Evolutionary conservation across 1,140 invertebrate genomes (phyloP).

Genomic region (Lerema accius): DNA sequence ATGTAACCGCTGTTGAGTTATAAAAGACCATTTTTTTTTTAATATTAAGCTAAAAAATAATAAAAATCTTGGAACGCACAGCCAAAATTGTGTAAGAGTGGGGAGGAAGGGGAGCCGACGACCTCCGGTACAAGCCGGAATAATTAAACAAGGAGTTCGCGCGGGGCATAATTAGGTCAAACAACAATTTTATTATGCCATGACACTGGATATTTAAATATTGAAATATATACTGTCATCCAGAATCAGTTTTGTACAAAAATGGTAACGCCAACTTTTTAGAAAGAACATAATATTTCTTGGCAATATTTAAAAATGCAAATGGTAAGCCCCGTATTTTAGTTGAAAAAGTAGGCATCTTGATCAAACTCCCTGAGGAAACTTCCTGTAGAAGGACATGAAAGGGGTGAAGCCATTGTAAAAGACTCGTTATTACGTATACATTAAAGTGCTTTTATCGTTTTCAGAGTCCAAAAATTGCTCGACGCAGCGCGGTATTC

Average conservation of each 20-base stretch:
- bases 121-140: constrained; percentile 10
- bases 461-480: constrained; percentile 83
- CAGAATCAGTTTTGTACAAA: no score
- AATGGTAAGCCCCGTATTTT: constrained; percentile 1
- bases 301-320: no score
- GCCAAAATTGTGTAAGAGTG: constrained; percentile 2
- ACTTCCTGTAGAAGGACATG: no score
- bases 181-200: constrained; percentile 16
- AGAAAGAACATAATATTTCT: background rate
- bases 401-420: no score
- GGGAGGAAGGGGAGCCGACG: background rate
- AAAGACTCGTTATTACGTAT: no score
- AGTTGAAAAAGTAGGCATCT: background rate
- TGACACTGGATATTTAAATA: constrained; percentile 10
- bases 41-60: no score
- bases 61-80: background rate
- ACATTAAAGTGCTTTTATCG: no score
- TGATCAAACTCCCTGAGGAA: no score
- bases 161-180: constrained; percentile 23
- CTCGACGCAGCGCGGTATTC: constrained; percentile 87
- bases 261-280: no score
- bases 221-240: background rate
- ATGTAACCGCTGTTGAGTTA: no score
- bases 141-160: constrained; percentile 22
- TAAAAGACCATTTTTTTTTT: no score